Conservation (phyloP, 2,888 invertebrate species). For the Agrotis puta region DNA sequence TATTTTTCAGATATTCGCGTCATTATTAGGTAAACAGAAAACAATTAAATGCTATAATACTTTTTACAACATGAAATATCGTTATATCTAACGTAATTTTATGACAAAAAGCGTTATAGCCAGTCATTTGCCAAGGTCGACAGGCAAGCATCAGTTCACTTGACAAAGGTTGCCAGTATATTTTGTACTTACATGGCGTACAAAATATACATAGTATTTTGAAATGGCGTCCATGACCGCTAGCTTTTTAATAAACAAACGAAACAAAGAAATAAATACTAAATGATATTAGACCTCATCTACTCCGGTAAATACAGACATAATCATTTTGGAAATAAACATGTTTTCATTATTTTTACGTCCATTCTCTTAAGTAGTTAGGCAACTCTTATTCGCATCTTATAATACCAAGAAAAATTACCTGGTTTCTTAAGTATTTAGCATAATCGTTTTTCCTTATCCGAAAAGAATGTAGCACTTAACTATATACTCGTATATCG, state of each 20-base stretch:
- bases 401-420: slow-evolving; percentile 3
- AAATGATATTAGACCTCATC: no score
- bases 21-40: slow-evolving; percentile 4
- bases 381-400: not conserved
- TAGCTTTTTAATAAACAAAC: slow-evolving; percentile 6
- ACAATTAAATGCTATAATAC: slow-evolving; percentile 1
- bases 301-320: not conserved
- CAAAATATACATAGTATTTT: no score
- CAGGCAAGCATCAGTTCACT: slow-evolving; percentile 31
- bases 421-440: not conserved
- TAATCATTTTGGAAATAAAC: not conserved
- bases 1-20: not conserved
- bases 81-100: slow-evolving; percentile 1
- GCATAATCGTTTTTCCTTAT: slow-evolving; percentile 9
- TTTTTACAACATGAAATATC: slow-evolving; percentile 4
- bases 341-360: not conserved
- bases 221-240: slow-evolving; percentile 37
- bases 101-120: slow-evolving; percentile 28
- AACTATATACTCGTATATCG: no score
- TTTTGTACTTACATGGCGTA: slow-evolving; percentile 19
- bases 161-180: slow-evolving; percentile 17
- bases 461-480: not conserved
- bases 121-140: slow-evolving; percentile 50
- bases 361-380: no score
- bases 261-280: slow-evolving; percentile 3